These are phyloP conservation scores for Orchesella cincta DNA, from an alignment of 1,140 invertebrate species.

Conservation along the genomic window DNA sequence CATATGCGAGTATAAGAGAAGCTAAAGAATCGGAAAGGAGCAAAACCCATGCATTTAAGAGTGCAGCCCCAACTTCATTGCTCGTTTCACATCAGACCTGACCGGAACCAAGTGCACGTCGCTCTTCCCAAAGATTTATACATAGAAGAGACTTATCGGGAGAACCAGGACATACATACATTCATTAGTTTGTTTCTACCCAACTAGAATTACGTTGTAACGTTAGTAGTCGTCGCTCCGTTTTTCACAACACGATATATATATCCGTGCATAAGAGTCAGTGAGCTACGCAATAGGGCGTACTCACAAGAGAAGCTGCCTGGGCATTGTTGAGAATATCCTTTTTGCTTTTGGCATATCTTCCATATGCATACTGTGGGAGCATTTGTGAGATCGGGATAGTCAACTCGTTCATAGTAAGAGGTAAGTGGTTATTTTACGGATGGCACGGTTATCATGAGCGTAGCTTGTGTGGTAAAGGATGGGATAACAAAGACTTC, in stretches of 20 bases:
- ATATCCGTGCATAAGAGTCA: too few relatives aligned
- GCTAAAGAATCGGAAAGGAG: background rate
- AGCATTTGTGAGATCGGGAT: too few relatives aligned
- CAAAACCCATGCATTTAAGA: background rate
- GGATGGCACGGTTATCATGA: background rate
- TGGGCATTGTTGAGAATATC: too few relatives aligned
- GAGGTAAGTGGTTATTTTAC: background rate
- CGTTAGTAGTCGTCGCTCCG: too few relatives aligned
- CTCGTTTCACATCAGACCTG: conserved; percentile 19
- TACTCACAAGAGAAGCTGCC: too few relatives aligned
- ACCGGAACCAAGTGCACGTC: background rate
- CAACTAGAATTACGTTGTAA: background rate
- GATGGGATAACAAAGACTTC: background rate
- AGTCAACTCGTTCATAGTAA: background rate
- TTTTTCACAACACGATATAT: too few relatives aligned
- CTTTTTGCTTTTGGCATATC: too few relatives aligned
- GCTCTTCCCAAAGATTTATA: background rate
- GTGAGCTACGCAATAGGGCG: too few relatives aligned
- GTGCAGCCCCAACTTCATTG: conserved; percentile 21
- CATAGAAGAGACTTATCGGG: background rate
- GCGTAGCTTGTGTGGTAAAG: background rate
- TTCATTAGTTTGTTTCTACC: background rate
- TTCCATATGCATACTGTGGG: too few relatives aligned
- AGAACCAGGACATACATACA: background rate
- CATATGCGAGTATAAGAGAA: too few relatives aligned